Evolutionary conservation across 2,113 vertebrate species (phyloP).

Genomic region (Pachyramphus minor): DNA sequence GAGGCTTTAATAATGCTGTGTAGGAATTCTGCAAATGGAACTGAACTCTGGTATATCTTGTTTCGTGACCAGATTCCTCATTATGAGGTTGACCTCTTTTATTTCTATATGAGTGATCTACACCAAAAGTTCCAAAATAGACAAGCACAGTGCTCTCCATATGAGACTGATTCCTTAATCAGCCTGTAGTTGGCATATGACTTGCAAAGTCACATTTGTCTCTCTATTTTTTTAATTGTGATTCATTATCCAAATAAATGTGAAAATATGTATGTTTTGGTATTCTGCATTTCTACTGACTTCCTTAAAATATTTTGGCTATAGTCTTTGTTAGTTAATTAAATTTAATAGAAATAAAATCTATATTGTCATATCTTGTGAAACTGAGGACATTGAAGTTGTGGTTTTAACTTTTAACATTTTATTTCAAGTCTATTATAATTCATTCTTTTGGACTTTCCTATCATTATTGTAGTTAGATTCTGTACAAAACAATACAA

Average conservation of each 20-base stretch:
- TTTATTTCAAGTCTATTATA: not conserved
- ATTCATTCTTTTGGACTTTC: not conserved
- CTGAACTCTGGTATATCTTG: not conserved
- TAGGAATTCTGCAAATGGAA: not conserved
- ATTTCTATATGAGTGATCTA: not conserved
- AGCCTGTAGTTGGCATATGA: not conserved
- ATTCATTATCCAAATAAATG: not conserved
- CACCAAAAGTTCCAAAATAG: not conserved
- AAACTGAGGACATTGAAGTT: not conserved
- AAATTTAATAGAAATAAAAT: not conserved
- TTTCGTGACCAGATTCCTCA: not conserved
- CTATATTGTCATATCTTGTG: not conserved
- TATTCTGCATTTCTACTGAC: not conserved
- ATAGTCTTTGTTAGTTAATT: not conserved
- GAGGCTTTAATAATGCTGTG: not conserved
- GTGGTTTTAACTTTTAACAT: not conserved
- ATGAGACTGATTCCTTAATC: not conserved
- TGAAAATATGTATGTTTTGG: not conserved
- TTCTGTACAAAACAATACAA: not conserved
- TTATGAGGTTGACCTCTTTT: not conserved
- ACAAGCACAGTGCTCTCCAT: not conserved
- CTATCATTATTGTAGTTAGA: not conserved
- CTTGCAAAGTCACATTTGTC: not conserved
- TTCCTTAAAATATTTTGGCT: not conserved
- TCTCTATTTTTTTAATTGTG: not conserved